A percentile compares a stretch with the other conserved stretches of the same genome.
phyloP scores from a whole-genome alignment of 1,140 invertebrate genomes.

The Oreohelix idahoensis region DNA sequence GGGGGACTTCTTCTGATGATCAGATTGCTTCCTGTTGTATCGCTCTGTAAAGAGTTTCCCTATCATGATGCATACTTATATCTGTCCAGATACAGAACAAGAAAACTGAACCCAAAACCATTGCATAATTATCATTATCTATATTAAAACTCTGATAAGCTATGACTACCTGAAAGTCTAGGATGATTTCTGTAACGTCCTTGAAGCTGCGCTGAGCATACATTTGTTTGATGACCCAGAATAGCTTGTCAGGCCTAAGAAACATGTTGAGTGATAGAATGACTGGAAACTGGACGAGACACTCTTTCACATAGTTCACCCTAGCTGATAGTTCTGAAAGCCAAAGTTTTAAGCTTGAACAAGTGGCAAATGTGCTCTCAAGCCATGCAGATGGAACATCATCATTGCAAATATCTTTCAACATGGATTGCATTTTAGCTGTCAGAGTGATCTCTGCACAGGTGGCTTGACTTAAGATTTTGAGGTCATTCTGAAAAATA shows the following conservation, averaged over 20 bases:
- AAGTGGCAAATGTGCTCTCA: slow-evolving; percentile 53
- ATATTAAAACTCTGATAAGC: too few relatives aligned
- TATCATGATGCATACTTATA: too few relatives aligned
- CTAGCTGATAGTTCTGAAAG: slow-evolving; percentile 49
- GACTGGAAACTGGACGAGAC: slow-evolving; percentile 42
- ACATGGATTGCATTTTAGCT: slow-evolving; percentile 46
- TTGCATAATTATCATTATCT: too few relatives aligned
- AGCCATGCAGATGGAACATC: slow-evolving; percentile 61
- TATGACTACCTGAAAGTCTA: slow-evolving; percentile 66
- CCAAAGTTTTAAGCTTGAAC: slow-evolving; percentile 55
- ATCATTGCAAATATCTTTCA: slow-evolving; percentile 55
- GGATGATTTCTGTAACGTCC: slow-evolving; percentile 59
- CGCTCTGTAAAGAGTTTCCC: too few relatives aligned
- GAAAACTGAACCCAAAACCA: too few relatives aligned
- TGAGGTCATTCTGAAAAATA: slow-evolving; percentile 50
- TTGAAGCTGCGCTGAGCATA: slow-evolving; percentile 65
- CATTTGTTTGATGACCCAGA: slow-evolving; percentile 63
- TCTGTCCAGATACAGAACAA: too few relatives aligned
- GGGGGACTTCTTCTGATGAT: too few relatives aligned
- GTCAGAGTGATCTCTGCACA: slow-evolving; percentile 56
- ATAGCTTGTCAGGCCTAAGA: slow-evolving; percentile 63
- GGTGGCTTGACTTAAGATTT: slow-evolving; percentile 48
- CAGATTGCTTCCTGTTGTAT: too few relatives aligned
- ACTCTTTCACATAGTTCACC: slow-evolving; percentile 49
- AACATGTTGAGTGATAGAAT: slow-evolving; percentile 63